Conservation (phyloP, 1,140 invertebrate genomes). For the Hylaeus volcanicus region DNA sequence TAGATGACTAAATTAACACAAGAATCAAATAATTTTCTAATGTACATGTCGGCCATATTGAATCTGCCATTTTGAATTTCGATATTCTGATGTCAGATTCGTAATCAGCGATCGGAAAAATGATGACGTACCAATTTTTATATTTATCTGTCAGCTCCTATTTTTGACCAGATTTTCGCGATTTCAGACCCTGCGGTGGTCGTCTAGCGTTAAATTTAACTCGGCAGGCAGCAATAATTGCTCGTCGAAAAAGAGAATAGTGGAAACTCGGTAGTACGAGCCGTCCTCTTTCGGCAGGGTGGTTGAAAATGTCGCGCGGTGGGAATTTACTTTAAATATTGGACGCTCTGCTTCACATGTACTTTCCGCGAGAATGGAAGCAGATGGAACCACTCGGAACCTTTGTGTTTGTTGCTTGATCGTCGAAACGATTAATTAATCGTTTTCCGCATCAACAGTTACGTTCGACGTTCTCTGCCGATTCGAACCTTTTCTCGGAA, state of each 20-base stretch:
- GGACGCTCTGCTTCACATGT: not conserved
- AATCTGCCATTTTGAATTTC: too few species aligned
- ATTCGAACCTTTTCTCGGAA: too few species aligned
- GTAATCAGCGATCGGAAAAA: too few species aligned
- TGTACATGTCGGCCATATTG: too few species aligned
- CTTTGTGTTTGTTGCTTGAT: not conserved
- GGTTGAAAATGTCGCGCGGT: not conserved
- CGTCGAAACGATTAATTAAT: not conserved
- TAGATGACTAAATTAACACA: too few species aligned
- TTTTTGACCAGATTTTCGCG: too few species aligned
- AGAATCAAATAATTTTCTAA: too few species aligned
- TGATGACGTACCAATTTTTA: too few species aligned
- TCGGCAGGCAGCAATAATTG: slow-evolving; percentile 10
- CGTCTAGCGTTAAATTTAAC: not conserved
- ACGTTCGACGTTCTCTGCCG: too few species aligned
- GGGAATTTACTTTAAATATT: not conserved
- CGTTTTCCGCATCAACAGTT: not conserved
- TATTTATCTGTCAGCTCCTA: too few species aligned
- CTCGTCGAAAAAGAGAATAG: not conserved
- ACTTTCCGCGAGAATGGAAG: not conserved
- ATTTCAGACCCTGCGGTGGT: not conserved
- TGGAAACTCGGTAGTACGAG: not conserved
- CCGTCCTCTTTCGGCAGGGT: not conserved
- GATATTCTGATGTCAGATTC: too few species aligned
- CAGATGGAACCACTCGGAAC: not conserved